Evolutionary conservation across 1,140 invertebrate genomes (phyloP).

Genomic region (Alviniconcha marisindica): DNA sequence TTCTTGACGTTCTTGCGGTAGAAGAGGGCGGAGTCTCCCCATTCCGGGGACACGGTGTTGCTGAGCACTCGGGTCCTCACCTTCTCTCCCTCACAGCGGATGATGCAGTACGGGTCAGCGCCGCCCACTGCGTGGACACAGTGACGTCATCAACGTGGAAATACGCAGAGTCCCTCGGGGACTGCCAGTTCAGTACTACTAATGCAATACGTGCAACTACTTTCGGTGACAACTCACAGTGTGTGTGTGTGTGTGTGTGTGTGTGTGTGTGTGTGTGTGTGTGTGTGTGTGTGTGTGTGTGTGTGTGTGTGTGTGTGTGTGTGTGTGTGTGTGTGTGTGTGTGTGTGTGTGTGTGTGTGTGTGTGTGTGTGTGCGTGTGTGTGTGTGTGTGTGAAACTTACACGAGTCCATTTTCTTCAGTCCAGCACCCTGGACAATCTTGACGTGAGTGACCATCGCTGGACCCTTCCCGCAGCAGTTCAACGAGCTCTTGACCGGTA

Average conservation of each 20-base stretch:
- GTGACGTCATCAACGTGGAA: too few species aligned
- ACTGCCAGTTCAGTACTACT: too few species aligned
- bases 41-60: constrained; percentile 78
- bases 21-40: constrained; percentile 75
- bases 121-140: background rate
- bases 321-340: background rate
- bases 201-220: too few species aligned
- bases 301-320: background rate
- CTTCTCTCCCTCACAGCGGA: constrained; percentile 79
- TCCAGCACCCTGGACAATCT: constrained; percentile 73
- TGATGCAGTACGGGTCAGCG: constrained; percentile 76
- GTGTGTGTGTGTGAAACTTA: background rate
- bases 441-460: constrained; percentile 74
- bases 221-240: too few species aligned
- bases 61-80: constrained; percentile 69
- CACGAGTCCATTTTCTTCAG: constrained; percentile 55
- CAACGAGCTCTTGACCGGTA: constrained; percentile 59
- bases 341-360: constrained; percentile 5
- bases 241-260: background rate
- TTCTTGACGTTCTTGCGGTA: constrained; percentile 67
- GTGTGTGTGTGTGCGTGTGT: constrained; percentile 17
- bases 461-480: constrained; percentile 66
- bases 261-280: constrained; percentile 4
- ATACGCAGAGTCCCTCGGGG: too few species aligned
- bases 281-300: background rate